phyloP scores from a whole-genome alignment of 1,140 invertebrate genomes.

The Scaptomyza graminum region DNA sequence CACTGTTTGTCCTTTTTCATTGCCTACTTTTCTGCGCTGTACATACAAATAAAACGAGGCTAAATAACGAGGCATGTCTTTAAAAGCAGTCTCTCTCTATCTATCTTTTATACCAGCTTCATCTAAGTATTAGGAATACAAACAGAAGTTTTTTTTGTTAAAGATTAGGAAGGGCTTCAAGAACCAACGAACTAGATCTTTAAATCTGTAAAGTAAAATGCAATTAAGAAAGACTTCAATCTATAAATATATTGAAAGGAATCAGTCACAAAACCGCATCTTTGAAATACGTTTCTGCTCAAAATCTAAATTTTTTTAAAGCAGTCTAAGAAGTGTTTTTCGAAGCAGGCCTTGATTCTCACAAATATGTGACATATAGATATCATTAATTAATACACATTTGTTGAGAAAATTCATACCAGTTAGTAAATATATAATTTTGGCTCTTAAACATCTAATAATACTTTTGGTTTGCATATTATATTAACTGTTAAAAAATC shows the following conservation, averaged over 20 bases:
- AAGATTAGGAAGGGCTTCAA: not conserved
- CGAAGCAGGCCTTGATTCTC: not conserved
- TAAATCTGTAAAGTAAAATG: not conserved
- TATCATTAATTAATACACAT: not conserved
- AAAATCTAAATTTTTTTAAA: no score
- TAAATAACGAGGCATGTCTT: not conserved
- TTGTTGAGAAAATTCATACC: conserved; percentile 25
- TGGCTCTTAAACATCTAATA: conserved; percentile 39
- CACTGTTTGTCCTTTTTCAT: conserved; percentile 39
- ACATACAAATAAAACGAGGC: conserved; percentile 11
- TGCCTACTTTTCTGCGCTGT: conserved; percentile 32
- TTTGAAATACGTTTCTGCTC: no score
- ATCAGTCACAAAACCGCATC: no score
- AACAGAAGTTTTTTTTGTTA: not conserved
- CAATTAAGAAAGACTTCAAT: no score
- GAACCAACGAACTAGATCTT: not conserved
- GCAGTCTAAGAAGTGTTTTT: not conserved
- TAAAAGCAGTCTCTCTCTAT: not conserved
- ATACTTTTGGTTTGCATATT: conserved; percentile 33
- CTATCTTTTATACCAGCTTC: not conserved
- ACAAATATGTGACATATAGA: no score
- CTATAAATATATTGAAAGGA: no score
- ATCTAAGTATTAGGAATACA: not conserved
- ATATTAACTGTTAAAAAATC: conserved; percentile 3
- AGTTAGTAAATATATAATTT: conserved; percentile 23